Evolutionary conservation across 2,113 vertebrate genomes (phyloP).

Genomic region (Caracal caracal): DNA sequence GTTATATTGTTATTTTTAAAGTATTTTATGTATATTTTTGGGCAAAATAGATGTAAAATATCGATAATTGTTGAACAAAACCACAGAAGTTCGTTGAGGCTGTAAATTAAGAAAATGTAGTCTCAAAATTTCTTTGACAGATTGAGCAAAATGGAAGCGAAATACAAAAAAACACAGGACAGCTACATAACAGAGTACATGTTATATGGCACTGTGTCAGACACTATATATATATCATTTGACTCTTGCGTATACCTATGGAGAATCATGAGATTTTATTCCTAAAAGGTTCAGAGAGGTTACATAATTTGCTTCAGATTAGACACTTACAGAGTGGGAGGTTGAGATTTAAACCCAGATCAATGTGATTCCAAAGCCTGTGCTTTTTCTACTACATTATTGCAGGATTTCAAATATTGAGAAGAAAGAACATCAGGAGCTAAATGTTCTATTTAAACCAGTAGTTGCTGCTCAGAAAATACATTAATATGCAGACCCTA

Average conservation of each 20-base stretch:
- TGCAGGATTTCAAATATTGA: conserved; percentile 50
- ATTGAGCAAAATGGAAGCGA: conserved; percentile 27
- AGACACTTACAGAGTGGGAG: neutral
- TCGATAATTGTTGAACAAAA: conserved; percentile 27
- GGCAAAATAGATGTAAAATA: conserved; percentile 4
- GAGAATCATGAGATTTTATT: neutral
- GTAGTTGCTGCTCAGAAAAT: conserved; percentile 54
- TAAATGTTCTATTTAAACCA: conserved; percentile 44
- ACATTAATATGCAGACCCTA: conserved; percentile 22
- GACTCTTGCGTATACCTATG: neutral
- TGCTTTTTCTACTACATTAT: conserved; percentile 43
- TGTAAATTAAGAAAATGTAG: conserved; percentile 8
- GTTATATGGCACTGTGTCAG: neutral
- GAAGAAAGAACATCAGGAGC: conserved; percentile 47
- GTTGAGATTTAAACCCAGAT: conserved; percentile 31
- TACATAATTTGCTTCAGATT: conserved; percentile 22
- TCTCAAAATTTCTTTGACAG: neutral
- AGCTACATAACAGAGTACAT: neutral
- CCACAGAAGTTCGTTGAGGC: neutral
- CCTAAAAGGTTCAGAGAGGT: neutral
- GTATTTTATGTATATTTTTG: neutral
- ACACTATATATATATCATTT: neutral
- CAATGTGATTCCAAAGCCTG: conserved; percentile 13
- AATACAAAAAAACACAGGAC: neutral
- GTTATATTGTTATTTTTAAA: conserved; percentile 28